A percentile compares a stretch with the other conserved stretches of the same genome.
Conservation (phyloP, 2,113 vertebrate species). For the Xiphorhynchus elegans region DNA sequence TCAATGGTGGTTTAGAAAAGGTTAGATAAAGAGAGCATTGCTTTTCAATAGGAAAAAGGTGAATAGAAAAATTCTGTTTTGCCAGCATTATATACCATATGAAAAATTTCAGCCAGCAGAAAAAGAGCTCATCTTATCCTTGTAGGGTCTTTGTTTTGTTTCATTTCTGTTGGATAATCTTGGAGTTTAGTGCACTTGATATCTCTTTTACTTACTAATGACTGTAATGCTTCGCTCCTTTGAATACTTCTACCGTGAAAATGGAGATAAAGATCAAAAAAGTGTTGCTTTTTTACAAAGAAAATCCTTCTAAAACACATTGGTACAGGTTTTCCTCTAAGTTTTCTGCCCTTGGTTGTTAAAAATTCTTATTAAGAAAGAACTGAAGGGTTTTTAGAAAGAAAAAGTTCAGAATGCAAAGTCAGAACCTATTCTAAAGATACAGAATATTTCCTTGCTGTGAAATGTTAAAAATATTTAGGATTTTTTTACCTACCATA, state of each 20-base stretch:
- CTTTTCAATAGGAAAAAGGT: constrained; percentile 61
- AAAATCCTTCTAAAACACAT: not conserved
- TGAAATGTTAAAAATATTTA: not conserved
- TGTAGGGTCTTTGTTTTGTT: constrained; percentile 47
- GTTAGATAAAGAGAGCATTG: constrained; percentile 46
- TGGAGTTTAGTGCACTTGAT: constrained; percentile 32
- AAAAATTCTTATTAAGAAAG: not conserved
- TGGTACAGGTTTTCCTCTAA: not conserved
- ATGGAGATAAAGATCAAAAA: constrained; percentile 48
- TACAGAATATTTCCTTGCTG: not conserved
- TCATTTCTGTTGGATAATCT: constrained; percentile 58
- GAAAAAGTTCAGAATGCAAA: not conserved
- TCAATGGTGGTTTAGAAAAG: constrained; percentile 81
- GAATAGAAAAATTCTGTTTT: constrained; percentile 68
- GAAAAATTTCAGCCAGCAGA: constrained; percentile 33
- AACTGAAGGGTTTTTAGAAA: not conserved
- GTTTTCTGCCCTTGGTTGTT: not conserved
- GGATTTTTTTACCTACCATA: not conserved
- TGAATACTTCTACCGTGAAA: constrained; percentile 47
- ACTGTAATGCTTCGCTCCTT: constrained; percentile 10
- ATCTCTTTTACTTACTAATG: constrained; percentile 50
- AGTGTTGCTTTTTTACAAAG: not conserved
- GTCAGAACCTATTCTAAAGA: not conserved
- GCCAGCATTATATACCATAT: constrained; percentile 29
- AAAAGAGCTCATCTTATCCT: not conserved